A percentile compares a stretch with the other conserved stretches of the same genome.
These are phyloP conservation scores for Eptesicus fuscus DNA, from an alignment of 2,113 vertebrate species.

Conservation along the genomic window DNA sequence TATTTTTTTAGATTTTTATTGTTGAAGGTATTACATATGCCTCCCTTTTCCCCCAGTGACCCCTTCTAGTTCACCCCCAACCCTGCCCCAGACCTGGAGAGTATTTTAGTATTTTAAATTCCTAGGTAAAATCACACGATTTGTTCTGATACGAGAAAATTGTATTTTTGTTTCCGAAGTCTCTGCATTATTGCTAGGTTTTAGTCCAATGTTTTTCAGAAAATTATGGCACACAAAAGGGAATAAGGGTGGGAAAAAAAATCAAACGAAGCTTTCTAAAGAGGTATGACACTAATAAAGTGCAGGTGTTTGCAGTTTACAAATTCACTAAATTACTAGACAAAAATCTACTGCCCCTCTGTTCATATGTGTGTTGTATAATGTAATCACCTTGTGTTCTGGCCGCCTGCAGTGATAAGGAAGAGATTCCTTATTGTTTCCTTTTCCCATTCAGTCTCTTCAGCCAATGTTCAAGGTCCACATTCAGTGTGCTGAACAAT, in stretches of 20 bases:
- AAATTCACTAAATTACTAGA: neutral
- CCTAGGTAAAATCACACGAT: neutral
- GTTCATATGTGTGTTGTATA: neutral
- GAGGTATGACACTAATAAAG: neutral
- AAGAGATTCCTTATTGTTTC: neutral
- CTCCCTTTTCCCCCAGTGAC: too few relatives aligned
- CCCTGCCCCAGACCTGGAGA: too few relatives aligned
- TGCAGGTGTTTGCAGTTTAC: neutral
- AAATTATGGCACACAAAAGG: neutral
- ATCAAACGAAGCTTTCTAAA: slow-evolving; percentile 9
- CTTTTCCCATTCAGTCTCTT: neutral
- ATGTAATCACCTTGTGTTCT: neutral
- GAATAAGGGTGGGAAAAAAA: neutral
- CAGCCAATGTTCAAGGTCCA: neutral
- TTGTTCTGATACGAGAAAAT: neutral
- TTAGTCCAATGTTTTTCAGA: neutral
- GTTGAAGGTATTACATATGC: too few relatives aligned
- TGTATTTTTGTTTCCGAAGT: neutral
- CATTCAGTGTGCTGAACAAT: neutral
- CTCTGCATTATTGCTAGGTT: neutral
- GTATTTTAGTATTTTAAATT: neutral
- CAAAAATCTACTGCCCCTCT: neutral
- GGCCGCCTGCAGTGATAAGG: neutral
- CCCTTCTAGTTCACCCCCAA: too few relatives aligned
- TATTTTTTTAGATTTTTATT: neutral